phyloP scores from a whole-genome alignment of 2,113 vertebrate genomes.

The Lepus timidus region DNA sequence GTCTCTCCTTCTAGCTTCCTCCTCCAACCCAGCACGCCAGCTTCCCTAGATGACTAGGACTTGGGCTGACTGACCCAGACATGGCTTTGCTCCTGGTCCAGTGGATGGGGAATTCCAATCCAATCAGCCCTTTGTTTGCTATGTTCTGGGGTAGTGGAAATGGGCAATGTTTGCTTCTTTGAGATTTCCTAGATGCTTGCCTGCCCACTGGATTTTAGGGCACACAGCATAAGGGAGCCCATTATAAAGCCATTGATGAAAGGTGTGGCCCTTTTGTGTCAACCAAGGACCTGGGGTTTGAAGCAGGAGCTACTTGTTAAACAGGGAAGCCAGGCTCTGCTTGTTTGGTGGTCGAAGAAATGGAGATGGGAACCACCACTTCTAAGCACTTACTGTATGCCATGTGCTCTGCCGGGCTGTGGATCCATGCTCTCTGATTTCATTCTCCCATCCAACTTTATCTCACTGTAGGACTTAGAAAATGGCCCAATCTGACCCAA shows the following conservation, averaged over 20 bases:
- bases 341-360: neutral
- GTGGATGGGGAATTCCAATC: neutral
- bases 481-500: neutral
- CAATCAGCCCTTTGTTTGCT: neutral
- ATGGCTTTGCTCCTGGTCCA: neutral
- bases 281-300: neutral
- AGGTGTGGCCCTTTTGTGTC: neutral
- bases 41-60: neutral
- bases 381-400: neutral
- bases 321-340: neutral
- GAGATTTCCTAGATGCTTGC: constrained; percentile 20
- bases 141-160: neutral
- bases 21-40: too few relatives aligned
- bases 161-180: neutral
- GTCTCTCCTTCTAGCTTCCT: neutral
- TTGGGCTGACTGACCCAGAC: neutral
- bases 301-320: neutral
- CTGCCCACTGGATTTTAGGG: neutral
- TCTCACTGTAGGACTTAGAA: neutral
- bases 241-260: neutral
- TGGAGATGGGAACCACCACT: neutral
- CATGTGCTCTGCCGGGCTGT: neutral
- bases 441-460: constrained; percentile 2
- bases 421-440: neutral
- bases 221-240: neutral